Evolutionary conservation across 2,113 vertebrate genomes (phyloP), one percentile per base, ranked within the genome.

Genomic region (Melanerpes aurifrons): DNA sequence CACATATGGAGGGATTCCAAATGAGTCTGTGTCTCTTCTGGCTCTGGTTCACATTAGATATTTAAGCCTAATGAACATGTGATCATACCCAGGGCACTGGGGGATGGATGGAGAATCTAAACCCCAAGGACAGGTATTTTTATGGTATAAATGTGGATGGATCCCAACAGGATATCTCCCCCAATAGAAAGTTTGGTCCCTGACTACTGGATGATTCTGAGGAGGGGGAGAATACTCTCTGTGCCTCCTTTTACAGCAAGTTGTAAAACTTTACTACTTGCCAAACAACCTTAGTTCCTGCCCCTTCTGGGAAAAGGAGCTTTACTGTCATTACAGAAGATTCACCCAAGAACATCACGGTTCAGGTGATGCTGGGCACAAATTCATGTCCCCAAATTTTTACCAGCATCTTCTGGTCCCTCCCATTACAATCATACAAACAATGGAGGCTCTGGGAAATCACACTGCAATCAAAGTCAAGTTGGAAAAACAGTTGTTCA

Each of bases 171-270:
- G 13, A 9, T 29, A 48, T 47, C 18, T 75, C 15, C 2, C 21
- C 10, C 13, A 15, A 17, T 11, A 40, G 31, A 50, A 89, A 53
- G 24, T 58, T 80, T 61, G n/a, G 47, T 25, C 24, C 3, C 21
- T 72, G 68, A 43, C 9, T 45, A 21, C 7, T 16, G 20, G 12
- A 47, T 29, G 18, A 37, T 62, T 67, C 40, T 7, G 2, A 40
- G 1, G 4, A 5, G 9, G 2, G 1, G 2, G 2, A 5, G 4
- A 11, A 56, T 66, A 19, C 4, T 8, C 6, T 63, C 32, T 35
- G 15, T 56, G 32, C 13, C n/a, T 92, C 9, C 28, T 85, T 92
- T 82, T 35, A 85, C 19, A 63, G 67, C 22, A 48, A 79, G n/a
- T 0, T 69, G 18, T 62, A 73, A 85, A 92, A 85, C 26, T 73